Percentiles rank a stretch among this genome's conserved stretches.
Conservation (phyloP, 1,140 invertebrate species). For the Drosophila albomicans region DNA sequence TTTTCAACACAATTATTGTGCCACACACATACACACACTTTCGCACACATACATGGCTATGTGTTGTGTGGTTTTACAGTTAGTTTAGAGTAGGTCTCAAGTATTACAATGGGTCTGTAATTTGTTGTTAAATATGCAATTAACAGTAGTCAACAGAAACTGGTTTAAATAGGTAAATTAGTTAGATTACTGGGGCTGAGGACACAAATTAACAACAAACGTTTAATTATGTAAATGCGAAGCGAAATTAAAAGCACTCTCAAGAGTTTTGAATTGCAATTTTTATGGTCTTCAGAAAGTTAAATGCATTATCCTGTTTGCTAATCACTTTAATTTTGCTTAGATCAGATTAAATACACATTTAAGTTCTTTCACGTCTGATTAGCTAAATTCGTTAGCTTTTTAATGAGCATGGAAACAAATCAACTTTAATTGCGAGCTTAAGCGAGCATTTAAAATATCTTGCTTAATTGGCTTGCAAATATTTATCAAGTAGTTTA, state of each 20-base stretch:
- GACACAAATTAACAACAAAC: conserved; percentile 33
- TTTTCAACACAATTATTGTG: conserved; percentile 69
- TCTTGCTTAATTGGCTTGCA: background rate
- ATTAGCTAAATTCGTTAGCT: too few species aligned
- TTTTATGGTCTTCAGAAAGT: background rate
- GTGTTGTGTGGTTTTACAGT: conserved; percentile 18
- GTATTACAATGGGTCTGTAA: conserved; percentile 56
- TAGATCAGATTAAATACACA: background rate
- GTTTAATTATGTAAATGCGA: conserved; percentile 5
- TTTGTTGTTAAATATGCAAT: conserved; percentile 70
- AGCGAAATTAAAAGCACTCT: background rate
- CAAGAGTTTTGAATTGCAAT: background rate
- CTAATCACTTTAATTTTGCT: background rate
- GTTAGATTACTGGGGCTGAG: conserved; percentile 35
- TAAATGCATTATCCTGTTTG: background rate
- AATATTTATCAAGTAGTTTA: background rate
- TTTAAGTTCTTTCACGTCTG: too few species aligned
- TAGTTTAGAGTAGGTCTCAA: conserved; percentile 40
- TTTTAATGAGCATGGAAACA: too few species aligned
- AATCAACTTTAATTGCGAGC: too few species aligned
- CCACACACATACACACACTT: conserved; percentile 23
- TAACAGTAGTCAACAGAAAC: conserved; percentile 53
- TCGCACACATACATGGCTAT: conserved; percentile 2
- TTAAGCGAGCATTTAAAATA: too few species aligned
- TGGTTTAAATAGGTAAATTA: conserved; percentile 43